Percentiles rank a stretch among this genome's conserved stretches.
These are phyloP conservation scores for Watsonalla cultraria DNA, from an alignment of 2,888 invertebrate species.

Conservation along the genomic window DNA sequence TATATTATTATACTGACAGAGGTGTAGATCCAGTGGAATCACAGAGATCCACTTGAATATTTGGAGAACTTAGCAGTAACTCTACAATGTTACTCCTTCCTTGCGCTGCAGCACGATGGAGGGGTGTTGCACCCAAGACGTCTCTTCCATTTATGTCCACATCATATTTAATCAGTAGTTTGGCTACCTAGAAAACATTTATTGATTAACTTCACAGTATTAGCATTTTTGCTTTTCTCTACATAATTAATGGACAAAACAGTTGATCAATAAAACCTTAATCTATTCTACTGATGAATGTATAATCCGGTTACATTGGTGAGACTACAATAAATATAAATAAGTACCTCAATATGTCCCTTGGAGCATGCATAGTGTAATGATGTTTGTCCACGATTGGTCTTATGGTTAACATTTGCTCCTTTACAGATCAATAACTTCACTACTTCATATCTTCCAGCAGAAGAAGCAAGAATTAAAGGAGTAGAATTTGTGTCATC, in stretches of 20 bases:
- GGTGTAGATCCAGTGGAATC: slow-evolving; percentile 88
- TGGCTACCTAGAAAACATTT: slow-evolving; percentile 78
- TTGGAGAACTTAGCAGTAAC: slow-evolving; percentile 78
- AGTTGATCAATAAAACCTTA: too few relatives aligned
- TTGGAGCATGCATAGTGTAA: slow-evolving; percentile 93
- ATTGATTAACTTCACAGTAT: too few relatives aligned
- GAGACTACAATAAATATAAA: too few relatives aligned
- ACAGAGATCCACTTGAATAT: slow-evolving; percentile 75
- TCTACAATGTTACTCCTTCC: slow-evolving; percentile 84
- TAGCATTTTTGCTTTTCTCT: too few relatives aligned
- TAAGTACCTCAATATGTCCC: slow-evolving; percentile 83
- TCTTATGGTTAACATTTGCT: slow-evolving; percentile 86
- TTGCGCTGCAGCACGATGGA: slow-evolving; percentile 89
- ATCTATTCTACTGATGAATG: too few relatives aligned
- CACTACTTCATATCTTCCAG: slow-evolving; percentile 84
- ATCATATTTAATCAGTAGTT: slow-evolving; percentile 80
- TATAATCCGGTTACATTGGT: too few relatives aligned
- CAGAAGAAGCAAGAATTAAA: slow-evolving; percentile 88
- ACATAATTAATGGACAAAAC: too few relatives aligned
- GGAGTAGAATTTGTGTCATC: slow-evolving; percentile 90
- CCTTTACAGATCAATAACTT: slow-evolving; percentile 81
- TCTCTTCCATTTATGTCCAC: slow-evolving; percentile 85
- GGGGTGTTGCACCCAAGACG: slow-evolving; percentile 83
- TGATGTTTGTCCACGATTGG: slow-evolving; percentile 86
- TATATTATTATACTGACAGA: slow-evolving; percentile 72